These are phyloP conservation scores for Timema podura DNA, from an alignment of 2,888 invertebrate species.

Conservation along the genomic window DNA sequence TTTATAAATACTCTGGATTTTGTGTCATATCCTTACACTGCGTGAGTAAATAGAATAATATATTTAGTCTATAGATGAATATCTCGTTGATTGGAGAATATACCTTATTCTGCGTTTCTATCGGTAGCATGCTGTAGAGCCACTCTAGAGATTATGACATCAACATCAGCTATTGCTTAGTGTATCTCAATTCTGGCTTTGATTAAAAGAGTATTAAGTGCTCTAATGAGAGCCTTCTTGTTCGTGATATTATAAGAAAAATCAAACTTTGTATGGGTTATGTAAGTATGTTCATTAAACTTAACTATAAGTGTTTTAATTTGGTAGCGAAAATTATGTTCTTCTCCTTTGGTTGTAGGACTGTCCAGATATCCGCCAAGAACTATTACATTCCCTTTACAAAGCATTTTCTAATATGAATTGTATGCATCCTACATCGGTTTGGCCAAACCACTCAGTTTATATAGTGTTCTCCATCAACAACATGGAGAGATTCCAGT, in stretches of 20 bases:
- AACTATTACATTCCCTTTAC: too few species aligned
- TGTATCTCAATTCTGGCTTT: neutral
- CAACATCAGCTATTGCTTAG: neutral
- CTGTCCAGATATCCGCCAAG: too few species aligned
- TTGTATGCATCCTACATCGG: too few species aligned
- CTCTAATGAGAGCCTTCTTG: neutral
- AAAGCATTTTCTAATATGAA: too few species aligned
- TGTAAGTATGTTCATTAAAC: constrained; percentile 1
- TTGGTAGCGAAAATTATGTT: neutral
- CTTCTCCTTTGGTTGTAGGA: neutral
- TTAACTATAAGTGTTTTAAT: neutral
- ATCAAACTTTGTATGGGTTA: neutral
- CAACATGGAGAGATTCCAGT: too few species aligned
- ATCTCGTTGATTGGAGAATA: neutral
- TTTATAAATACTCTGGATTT: neutral
- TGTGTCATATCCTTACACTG: neutral
- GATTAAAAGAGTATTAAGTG: neutral
- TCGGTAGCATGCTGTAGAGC: neutral
- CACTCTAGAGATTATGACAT: neutral
- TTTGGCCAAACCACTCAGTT: too few species aligned
- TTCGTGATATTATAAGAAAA: neutral
- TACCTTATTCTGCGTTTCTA: neutral
- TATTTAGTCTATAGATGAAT: neutral
- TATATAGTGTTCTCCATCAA: too few species aligned
- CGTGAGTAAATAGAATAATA: neutral